phyloP scores from a whole-genome alignment of 2,888 invertebrate species.

The Diogma glabrata region DNA sequence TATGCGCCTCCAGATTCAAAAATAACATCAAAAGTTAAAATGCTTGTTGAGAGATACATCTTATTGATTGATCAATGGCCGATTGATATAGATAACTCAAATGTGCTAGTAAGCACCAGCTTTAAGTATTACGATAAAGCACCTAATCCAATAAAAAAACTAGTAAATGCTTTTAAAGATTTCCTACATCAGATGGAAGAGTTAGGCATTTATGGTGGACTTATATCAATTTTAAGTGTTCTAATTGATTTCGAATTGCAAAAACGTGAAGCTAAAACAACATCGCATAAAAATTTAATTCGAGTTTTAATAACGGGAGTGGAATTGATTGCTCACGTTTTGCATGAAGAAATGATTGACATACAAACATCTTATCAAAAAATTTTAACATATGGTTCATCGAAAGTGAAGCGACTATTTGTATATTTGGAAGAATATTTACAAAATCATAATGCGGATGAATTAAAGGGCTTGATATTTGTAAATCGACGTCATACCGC shows the following conservation, averaged over 20 bases:
- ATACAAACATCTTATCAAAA: conserved; percentile 29
- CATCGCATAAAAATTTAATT: conserved; percentile 28
- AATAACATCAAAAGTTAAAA: background rate
- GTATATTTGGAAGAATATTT: conserved; percentile 43
- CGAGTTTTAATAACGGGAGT: conserved; percentile 27
- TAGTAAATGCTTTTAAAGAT: conserved; percentile 39
- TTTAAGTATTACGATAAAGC: conserved; percentile 25
- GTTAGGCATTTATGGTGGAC: conserved; percentile 47
- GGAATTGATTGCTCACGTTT: conserved; percentile 38
- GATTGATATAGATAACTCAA: conserved; percentile 19
- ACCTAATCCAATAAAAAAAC: conserved; percentile 35
- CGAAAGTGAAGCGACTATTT: conserved; percentile 52
- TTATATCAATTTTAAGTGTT: conserved; percentile 45
- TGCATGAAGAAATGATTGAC: conserved; percentile 41
- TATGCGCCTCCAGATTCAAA: background rate
- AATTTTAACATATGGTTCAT: conserved; percentile 29
- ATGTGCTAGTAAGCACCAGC: conserved; percentile 15
- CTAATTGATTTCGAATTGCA: conserved; percentile 51
- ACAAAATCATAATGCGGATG: background rate
- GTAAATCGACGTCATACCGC: conserved; percentile 51
- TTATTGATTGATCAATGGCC: conserved; percentile 19
- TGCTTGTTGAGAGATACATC: background rate
- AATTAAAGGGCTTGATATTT: conserved; percentile 31
- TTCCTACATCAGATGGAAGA: conserved; percentile 41
- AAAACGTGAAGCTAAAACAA: conserved; percentile 40